These are phyloP conservation scores for Punctoribates punctum DNA, from an alignment of 2,888 invertebrate genomes.

Conservation along the genomic window DNA sequence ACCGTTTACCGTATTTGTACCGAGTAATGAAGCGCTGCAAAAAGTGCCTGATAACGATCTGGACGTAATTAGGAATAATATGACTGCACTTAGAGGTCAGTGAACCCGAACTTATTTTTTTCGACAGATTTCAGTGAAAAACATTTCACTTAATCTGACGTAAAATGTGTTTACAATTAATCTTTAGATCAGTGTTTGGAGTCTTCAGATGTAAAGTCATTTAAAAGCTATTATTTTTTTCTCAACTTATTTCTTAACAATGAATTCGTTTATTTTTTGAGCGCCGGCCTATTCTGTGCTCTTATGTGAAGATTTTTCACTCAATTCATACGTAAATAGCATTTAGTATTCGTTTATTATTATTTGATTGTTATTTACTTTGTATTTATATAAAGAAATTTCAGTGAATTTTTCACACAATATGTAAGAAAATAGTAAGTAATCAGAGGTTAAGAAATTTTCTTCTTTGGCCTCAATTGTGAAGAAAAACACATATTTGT, in stretches of 20 bases:
- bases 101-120: background rate
- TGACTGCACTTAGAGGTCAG: constrained; percentile 49
- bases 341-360: background rate
- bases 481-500: background rate
- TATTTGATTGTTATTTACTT: constrained; percentile 10
- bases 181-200: too few relatives aligned
- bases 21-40: constrained; percentile 53
- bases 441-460: background rate
- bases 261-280: too few relatives aligned
- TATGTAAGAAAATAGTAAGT: background rate
- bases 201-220: too few relatives aligned
- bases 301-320: background rate
- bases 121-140: background rate
- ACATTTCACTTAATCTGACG: background rate
- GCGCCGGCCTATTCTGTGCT: background rate
- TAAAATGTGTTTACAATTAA: too few relatives aligned
- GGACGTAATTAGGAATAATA: constrained; percentile 51
- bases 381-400: background rate
- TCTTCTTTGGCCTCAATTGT: constrained; percentile 15
- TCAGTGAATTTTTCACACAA: background rate
- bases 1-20: constrained; percentile 53
- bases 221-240: too few relatives aligned
- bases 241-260: too few relatives aligned
- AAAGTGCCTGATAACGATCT: constrained; percentile 51
- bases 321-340: background rate